Conservation (phyloP, 2,113 vertebrate species). For the Sebastes fasciatus region DNA sequence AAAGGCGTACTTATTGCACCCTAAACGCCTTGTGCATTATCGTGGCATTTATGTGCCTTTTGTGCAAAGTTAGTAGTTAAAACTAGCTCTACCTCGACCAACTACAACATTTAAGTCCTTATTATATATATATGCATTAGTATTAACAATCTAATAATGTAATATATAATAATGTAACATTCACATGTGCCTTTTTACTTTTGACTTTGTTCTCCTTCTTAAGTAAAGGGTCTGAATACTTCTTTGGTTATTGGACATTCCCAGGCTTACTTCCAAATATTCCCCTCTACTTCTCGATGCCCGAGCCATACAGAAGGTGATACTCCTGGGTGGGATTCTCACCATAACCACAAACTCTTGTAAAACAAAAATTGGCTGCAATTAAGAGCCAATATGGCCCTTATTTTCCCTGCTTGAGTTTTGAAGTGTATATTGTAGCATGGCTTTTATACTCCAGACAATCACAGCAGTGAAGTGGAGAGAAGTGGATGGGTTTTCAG, state of each 20-base stretch:
- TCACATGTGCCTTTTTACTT: not conserved
- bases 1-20: too few species aligned
- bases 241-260: slow-evolving; percentile 1
- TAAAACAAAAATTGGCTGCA: slow-evolving; percentile 65
- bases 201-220: not conserved
- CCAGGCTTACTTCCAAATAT: not conserved
- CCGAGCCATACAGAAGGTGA: slow-evolving; percentile 18
- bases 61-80: not conserved
- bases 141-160: not conserved
- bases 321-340: slow-evolving; percentile 60
- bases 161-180: not conserved
- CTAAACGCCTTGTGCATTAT: too few species aligned
- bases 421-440: slow-evolving; percentile 40
- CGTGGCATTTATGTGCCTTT: too few species aligned
- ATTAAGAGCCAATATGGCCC: slow-evolving; percentile 56
- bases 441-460: slow-evolving; percentile 43
- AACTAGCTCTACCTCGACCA: not conserved
- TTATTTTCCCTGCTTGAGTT: slow-evolving; percentile 68
- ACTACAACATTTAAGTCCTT: not conserved
- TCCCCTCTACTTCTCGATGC: slow-evolving; percentile 4
- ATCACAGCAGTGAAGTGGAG: slow-evolving; percentile 27
- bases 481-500: slow-evolving; percentile 30
- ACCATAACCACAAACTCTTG: slow-evolving; percentile 59
- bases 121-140: not conserved
- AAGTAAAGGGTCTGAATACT: not conserved